Evolutionary conservation across 2,113 vertebrate genomes (phyloP).

Genomic region (Spea bombifrons): DNA sequence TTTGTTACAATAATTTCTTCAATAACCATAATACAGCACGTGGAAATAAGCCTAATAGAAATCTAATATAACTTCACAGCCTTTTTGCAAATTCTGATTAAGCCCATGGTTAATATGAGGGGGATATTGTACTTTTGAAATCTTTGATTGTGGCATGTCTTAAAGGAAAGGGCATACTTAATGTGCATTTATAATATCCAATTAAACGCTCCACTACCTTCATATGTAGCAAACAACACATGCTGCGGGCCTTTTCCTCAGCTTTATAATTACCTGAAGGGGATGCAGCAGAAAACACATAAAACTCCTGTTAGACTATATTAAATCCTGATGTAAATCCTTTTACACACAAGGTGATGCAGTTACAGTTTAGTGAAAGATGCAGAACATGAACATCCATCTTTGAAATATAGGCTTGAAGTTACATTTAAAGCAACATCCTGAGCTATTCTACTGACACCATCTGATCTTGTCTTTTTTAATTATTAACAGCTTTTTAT

Average conservation of each 20-base stretch:
- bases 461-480: too few relatives aligned
- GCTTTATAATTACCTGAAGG: conserved; percentile 17
- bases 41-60: conserved; percentile 6
- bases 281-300: conserved; percentile 7
- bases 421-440: too few relatives aligned
- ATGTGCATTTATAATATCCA: conserved; percentile 39
- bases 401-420: too few relatives aligned
- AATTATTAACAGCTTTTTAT: too few relatives aligned
- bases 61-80: conserved; percentile 9
- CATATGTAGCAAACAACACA: conserved; percentile 26
- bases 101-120: conserved; percentile 6
- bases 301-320: background rate
- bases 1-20: background rate
- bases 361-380: background rate
- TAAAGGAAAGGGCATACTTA: conserved; percentile 31
- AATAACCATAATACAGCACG: background rate
- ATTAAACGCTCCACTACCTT: conserved; percentile 41
- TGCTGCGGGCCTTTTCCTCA: conserved; percentile 17
- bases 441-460: too few relatives aligned
- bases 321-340: background rate
- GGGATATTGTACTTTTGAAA: conserved; percentile 20
- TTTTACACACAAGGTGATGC: conserved; percentile 11
- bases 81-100: conserved; percentile 15
- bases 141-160: background rate
- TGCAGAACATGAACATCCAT: background rate